Conservation (phyloP, 2,113 vertebrate species). For the Triplophysa dalaica region DNA sequence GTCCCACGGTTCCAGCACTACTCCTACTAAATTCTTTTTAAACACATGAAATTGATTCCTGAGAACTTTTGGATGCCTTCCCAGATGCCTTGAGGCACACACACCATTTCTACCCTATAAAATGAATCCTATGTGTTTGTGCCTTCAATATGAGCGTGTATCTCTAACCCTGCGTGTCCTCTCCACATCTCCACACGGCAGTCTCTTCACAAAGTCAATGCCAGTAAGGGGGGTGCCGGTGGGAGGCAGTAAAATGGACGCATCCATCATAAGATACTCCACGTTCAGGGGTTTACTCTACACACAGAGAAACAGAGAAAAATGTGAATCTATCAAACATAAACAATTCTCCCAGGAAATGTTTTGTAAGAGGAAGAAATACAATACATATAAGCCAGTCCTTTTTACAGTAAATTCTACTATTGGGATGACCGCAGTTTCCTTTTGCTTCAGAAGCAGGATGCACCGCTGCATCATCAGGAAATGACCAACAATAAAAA, state of each 20-base stretch:
- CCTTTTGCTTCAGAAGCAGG: conserved; percentile 4
- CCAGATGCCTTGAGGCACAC: not conserved
- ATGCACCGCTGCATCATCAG: conserved; percentile 18
- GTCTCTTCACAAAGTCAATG: conserved; percentile 95
- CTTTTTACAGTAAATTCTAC: not conserved
- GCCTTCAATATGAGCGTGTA: not conserved
- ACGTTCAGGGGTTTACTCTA: conserved; percentile 97
- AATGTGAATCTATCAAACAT: not conserved
- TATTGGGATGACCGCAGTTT: not conserved
- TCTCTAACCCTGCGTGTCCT: conserved; percentile 87
- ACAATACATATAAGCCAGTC: not conserved
- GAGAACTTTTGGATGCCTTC: not conserved
- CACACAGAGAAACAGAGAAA: conserved; percentile 32
- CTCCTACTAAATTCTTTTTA: not conserved
- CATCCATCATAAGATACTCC: conserved; percentile 99
- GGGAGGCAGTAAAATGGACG: conserved; percentile 92
- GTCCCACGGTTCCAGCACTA: too few relatives aligned
- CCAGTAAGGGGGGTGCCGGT: conserved; percentile 95
- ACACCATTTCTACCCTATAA: not conserved
- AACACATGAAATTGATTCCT: not conserved
- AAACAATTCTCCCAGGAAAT: not conserved
- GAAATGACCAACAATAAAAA: not conserved
- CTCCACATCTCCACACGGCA: conserved; percentile 94
- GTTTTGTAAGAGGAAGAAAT: conserved; percentile 1
- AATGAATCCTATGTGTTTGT: not conserved